phyloP scores from a whole-genome alignment of 2,113 vertebrate species.

The Thunnus maccoyii region DNA sequence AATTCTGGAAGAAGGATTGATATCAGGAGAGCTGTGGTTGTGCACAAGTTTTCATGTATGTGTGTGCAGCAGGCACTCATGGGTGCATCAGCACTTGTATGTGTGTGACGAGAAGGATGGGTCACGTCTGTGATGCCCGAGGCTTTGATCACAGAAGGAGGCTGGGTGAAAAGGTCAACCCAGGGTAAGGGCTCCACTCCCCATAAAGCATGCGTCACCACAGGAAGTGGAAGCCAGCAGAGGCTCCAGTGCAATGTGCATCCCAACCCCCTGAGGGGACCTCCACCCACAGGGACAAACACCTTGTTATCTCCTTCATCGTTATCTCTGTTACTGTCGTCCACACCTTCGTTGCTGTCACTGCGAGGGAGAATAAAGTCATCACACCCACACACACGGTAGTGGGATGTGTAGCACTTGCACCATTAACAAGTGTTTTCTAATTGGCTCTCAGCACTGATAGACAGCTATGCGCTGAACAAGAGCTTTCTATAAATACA shows the following conservation, averaged over 20 bases:
- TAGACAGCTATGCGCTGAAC: constrained; percentile 47
- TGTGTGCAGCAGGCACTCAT: neutral
- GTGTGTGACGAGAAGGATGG: constrained; percentile 15
- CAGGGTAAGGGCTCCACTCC: constrained; percentile 33
- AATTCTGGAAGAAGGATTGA: neutral
- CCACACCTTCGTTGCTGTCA: constrained; percentile 32
- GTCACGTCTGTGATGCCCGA: constrained; percentile 37
- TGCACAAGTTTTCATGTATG: neutral
- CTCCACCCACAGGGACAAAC: constrained; percentile 56
- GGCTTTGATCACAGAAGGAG: constrained; percentile 38
- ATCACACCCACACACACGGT: constrained; percentile 44
- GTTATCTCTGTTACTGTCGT: constrained; percentile 48
- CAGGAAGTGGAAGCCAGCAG: constrained; percentile 34
- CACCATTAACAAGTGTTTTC: constrained; percentile 78
- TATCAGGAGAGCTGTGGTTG: neutral
- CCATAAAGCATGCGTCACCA: constrained; percentile 48
- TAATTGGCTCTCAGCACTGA: constrained; percentile 75
- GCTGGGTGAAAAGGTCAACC: constrained; percentile 60
- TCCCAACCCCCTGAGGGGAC: constrained; percentile 5
- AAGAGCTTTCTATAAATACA: constrained; percentile 69
- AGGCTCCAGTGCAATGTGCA: constrained; percentile 19
- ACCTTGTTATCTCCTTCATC: constrained; percentile 57
- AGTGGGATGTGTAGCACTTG: constrained; percentile 18
- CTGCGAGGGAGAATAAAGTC: constrained; percentile 59
- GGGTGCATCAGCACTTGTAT: neutral